Base-by-base conservation (phyloP, 2,113 vertebrate genomes). In the Nothoprocta perdicaria region DNA sequence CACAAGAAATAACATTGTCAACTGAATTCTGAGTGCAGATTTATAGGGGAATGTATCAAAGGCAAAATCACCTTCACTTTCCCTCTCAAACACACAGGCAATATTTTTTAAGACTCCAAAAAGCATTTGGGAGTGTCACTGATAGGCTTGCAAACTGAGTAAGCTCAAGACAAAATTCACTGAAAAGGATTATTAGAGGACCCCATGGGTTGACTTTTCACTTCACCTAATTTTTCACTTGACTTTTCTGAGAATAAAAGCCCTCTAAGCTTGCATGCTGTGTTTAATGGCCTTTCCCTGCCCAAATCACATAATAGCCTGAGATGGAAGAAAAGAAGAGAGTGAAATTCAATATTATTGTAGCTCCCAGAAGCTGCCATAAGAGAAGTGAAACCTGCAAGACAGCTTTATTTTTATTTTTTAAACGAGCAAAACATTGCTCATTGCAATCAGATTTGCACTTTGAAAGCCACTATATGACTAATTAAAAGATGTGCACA, bases 301-400 rank as follows among this genome's bases (percentile, higher is more conserved):
- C 61, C 61, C 88, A 91, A 83, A 93, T 82, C 33, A 91, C 0
- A 1, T 65, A 92, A 95, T 27, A 65, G 76, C 48, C 73, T 90
- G 75, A 93, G 93, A 88, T 75, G 57, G 41, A 75, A 66, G 48
- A 9, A 26, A 71, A 90, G 50, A 90, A 76, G 62, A 95, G 93
- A 94, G 84, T 86, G 83, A 94, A 94, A 92, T 84, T 89, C 65
- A 91, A 4, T 95, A 90, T 65, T 86, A 86, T 29, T 88, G 73
- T 73, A 90, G 68, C 72, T 95, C 69, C 61, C 85, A 94, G 90
- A 93, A 86, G 58, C 73, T 95, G 90, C 80, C 83, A 67, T 43
- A 74, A 81, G 65, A 68, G 57, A 83, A 86, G 71, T 57, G 46
- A 91, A 92, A 84, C 66, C 58, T 2, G 66, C 53, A 85, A 68